A percentile compares a stretch with the other conserved stretches of the same genome.
Evolutionary conservation across 2,888 invertebrate genomes (phyloP).

Genomic region (Sympetrum striolatum): DNA sequence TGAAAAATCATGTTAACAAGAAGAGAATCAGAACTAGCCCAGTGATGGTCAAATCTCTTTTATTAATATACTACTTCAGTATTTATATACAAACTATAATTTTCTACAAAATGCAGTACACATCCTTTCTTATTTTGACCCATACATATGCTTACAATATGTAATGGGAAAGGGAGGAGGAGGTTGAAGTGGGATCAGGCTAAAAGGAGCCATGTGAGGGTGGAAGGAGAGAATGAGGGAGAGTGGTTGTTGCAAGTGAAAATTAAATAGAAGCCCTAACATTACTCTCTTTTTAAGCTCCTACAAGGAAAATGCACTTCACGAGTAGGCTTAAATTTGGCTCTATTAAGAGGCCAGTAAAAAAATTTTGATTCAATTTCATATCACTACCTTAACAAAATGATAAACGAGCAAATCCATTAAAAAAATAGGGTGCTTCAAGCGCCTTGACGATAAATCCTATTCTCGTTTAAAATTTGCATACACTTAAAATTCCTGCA

Average conservation of each 20-base stretch:
- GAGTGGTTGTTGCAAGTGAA: constrained; percentile 29
- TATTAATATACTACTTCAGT: constrained; percentile 41
- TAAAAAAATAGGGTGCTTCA: constrained; percentile 2
- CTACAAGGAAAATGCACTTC: constrained; percentile 30
- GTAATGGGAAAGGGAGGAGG: constrained; percentile 4
- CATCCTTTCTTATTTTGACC: constrained; percentile 46
- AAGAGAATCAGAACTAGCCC: background rate
- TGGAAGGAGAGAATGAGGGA: background rate
- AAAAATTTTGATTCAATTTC: constrained; percentile 23
- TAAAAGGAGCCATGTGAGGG: constrained; percentile 22
- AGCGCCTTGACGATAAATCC: constrained; percentile 11
- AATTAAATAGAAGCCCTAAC: constrained; percentile 25
- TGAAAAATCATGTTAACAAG: background rate
- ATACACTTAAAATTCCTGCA: background rate
- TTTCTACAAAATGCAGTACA: constrained; percentile 50
- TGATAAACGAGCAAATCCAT: constrained; percentile 4
- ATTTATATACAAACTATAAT: constrained; percentile 51
- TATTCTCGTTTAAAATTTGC: constrained; percentile 11
- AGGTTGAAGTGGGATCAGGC: constrained; percentile 12
- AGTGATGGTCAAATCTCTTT: constrained; percentile 41
- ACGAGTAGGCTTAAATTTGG: constrained; percentile 4
- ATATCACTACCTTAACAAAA: constrained; percentile 28
- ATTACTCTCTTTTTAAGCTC: constrained; percentile 8
- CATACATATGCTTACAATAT: constrained; percentile 47
- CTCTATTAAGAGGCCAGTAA: background rate